Percentiles rank a stretch among this genome's conserved stretches.
phyloP scores from a whole-genome alignment of 2,113 vertebrate species.

The Falcunculus frontatus region DNA sequence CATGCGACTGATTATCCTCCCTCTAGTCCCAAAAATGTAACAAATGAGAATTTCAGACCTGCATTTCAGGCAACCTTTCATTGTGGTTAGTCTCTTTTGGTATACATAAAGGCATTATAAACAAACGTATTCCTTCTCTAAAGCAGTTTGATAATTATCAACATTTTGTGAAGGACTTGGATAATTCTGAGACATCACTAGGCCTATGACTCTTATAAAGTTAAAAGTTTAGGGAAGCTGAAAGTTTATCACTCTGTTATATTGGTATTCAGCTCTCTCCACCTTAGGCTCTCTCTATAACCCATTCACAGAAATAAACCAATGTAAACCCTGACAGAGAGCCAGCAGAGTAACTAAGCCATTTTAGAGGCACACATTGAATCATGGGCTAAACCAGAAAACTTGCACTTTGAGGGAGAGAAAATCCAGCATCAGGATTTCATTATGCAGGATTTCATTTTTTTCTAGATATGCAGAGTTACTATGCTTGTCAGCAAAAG shows the following conservation, averaged over 20 bases:
- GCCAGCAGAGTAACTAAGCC: neutral
- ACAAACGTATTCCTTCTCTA: neutral
- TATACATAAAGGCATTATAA: neutral
- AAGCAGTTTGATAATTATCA: neutral
- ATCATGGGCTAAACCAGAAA: neutral
- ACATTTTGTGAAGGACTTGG: neutral
- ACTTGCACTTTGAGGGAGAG: neutral
- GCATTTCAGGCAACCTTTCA: neutral
- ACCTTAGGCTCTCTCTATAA: neutral
- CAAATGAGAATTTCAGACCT: neutral
- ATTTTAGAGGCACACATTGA: neutral
- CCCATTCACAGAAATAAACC: neutral
- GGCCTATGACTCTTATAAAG: neutral
- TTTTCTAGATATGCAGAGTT: neutral
- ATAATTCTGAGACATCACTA: neutral
- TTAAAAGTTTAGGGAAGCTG: neutral
- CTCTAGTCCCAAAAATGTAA: neutral
- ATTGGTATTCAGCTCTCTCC: neutral
- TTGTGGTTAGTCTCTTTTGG: neutral
- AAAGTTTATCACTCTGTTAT: neutral
- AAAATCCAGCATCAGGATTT: neutral
- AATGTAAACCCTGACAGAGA: neutral
- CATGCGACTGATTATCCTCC: neutral
- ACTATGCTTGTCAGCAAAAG: neutral
- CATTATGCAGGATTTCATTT: neutral